phyloP scores from a whole-genome alignment of 2,797 vertebrate genomes.

The Mus spretus region DNA sequence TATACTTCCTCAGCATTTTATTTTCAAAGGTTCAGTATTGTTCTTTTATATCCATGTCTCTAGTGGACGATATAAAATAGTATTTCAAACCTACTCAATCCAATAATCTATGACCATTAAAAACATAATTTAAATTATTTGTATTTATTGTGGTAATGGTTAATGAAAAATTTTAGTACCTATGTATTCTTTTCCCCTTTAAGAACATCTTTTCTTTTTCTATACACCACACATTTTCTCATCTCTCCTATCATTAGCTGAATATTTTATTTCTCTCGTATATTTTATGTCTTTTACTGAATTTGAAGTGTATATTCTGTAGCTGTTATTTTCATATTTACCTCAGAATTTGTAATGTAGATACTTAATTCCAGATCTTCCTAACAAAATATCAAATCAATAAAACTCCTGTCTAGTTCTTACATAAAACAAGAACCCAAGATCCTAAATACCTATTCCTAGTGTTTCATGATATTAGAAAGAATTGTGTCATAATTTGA shows the following conservation, averaged over 20 bases:
- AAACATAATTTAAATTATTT: constrained; percentile 32
- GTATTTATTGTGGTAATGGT: constrained; percentile 48
- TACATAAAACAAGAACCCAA: constrained; percentile 18
- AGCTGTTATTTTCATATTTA: constrained; percentile 12
- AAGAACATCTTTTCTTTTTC: constrained; percentile 26
- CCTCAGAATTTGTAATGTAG: not conserved
- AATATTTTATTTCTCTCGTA: not conserved
- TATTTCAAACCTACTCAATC: constrained; percentile 39
- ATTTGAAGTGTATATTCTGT: constrained; percentile 41
- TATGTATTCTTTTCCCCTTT: not conserved
- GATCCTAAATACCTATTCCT: not conserved
- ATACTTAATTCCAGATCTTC: constrained; percentile 36
- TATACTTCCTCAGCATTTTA: not conserved
- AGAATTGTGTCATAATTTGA: constrained; percentile 30
- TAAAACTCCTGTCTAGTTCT: constrained; percentile 29
- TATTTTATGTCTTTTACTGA: not conserved
- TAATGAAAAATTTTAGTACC: not conserved
- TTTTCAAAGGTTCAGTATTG: not conserved
- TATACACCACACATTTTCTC: not conserved
- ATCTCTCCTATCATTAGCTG: not conserved
- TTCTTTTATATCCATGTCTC: not conserved
- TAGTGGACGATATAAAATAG: not conserved
- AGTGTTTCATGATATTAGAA: not conserved
- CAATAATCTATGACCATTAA: constrained; percentile 8
- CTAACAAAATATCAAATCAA: constrained; percentile 9